Percentiles rank a stretch among this genome's conserved stretches.
Conservation (phyloP, 1,140 invertebrate genomes). For the Teleogryllus occipitalis region DNA sequence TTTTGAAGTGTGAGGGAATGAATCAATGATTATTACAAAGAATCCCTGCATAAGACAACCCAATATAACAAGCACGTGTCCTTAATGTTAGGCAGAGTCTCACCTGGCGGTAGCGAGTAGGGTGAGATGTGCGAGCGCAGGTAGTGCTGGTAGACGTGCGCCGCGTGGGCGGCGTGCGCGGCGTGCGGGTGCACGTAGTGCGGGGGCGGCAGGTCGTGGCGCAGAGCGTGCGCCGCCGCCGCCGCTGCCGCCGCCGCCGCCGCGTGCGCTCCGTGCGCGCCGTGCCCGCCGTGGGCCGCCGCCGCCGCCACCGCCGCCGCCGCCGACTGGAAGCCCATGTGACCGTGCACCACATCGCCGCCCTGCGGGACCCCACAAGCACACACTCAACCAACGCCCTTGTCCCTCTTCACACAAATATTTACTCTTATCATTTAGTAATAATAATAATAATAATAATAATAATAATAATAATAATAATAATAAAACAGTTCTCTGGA, state of each 20-base stretch:
- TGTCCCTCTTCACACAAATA: too few species aligned
- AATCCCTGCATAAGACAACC: too few species aligned
- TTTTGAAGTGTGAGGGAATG: too few species aligned
- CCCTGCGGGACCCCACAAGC: neutral
- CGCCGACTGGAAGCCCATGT: neutral
- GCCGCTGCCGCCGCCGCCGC: constrained; percentile 23
- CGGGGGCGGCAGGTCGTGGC: constrained; percentile 42
- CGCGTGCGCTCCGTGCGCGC: neutral
- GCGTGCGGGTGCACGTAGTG: constrained; percentile 39
- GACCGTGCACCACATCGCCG: neutral
- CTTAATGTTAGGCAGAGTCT: neutral
- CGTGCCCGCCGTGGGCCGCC: neutral
- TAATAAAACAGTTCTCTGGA: too few species aligned
- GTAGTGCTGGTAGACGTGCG: constrained; percentile 61
- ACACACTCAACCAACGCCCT: too few species aligned
- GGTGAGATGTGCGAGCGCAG: constrained; percentile 43
- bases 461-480: too few species aligned
- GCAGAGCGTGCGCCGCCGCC: constrained; percentile 33
- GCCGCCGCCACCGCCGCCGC: neutral
- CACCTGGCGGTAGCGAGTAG: constrained; percentile 32
- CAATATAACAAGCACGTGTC: too few species aligned
- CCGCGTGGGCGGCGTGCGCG: constrained; percentile 37
- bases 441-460: too few species aligned
- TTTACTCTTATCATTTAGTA: too few species aligned
- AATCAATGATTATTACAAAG: too few species aligned